Percentiles rank a stretch among this genome's conserved stretches.
Evolutionary conservation across 2,888 invertebrate species (phyloP).

Genomic region (Ophraella communa): DNA sequence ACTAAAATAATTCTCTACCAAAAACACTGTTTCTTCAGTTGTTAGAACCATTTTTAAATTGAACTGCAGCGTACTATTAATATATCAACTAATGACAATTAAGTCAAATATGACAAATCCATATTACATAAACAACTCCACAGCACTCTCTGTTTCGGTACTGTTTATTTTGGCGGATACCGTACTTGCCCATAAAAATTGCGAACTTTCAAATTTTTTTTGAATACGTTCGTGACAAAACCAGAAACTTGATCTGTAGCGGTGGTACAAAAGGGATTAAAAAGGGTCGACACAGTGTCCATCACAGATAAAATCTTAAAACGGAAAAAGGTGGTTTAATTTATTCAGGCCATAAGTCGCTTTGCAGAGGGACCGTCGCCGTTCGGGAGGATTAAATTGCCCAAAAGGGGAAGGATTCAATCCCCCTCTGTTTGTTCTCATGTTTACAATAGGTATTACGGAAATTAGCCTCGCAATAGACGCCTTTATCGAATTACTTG

Average conservation of each 20-base stretch:
- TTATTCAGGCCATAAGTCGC: conserved; percentile 47
- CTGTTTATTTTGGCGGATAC: no score
- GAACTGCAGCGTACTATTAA: no score
- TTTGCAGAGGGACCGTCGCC: conserved; percentile 30
- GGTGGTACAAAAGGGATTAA: conserved; percentile 45
- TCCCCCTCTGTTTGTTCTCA: conserved; percentile 46
- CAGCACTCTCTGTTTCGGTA: no score
- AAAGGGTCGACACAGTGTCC: conserved; percentile 43
- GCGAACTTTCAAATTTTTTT: no score
- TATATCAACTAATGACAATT: no score
- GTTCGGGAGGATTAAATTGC: conserved; percentile 49
- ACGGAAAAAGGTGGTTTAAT: conserved; percentile 53
- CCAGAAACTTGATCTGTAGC: conserved; percentile 37
- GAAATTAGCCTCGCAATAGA: conserved; percentile 46
- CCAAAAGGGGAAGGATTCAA: conserved; percentile 45
- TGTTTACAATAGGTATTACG: conserved; percentile 45
- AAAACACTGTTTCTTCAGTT: no score
- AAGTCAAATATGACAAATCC: no score
- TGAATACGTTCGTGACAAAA: conserved; percentile 42
- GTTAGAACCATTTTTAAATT: no score
- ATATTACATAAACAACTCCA: no score
- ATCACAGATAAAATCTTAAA: conserved; percentile 49
- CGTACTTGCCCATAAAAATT: no score
- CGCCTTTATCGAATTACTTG: conserved; percentile 39
- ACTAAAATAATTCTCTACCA: no score